Base-by-base conservation (phyloP, 2,113 vertebrate species). In the Hyaena hyaena region DNA sequence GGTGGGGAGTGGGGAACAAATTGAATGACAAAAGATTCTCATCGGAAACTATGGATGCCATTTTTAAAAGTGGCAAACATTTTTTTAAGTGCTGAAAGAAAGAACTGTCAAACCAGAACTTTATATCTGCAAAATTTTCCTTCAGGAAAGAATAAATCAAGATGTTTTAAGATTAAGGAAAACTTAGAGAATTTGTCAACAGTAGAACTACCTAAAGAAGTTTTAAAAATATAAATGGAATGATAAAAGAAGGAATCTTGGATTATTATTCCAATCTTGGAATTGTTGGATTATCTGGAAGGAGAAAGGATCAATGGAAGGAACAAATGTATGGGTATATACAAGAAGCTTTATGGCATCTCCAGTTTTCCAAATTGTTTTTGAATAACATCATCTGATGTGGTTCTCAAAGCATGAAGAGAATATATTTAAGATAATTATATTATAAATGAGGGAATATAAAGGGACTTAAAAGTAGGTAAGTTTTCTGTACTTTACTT, bases 161-260 rank as follows among this genome's bases (percentile, higher is more conserved):
- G 31, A 96, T 6, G 84, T 84, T 88, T 90, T 94, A 50, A 71
- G n/a, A 50, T 50, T 14, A 90, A 96, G 66, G 15, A 65, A 82
- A 89, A 86, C 33, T 74, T 88, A 84, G 12, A 50, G 45, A 96
- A 97, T 71, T 81, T 71, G 61, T 88, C 69, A 79, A 12, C 43
- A 91, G 33, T 19, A 86, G 21, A 96, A 94, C 33, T 50, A 39
- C 4, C 65, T 73, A 65, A 94, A 63, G 53, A 96, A 90, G 7
- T 88, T 93, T 16, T 90, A 80, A 35, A 93, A 87, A 71, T 43
- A 14, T 39, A 86, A 93, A 82, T 19, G 28, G 95, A 93, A 96
- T 63, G n/a, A 90, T 45, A 65, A 88, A 77, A 65, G 16, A 88
- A 87, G 68, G 19, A 88, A 83, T 65, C 55, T 66, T 71, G 35